These are phyloP conservation scores for Pangasius larnaudii DNA, from an alignment of 2,797 vertebrate genomes.

Conservation along the genomic window DNA sequence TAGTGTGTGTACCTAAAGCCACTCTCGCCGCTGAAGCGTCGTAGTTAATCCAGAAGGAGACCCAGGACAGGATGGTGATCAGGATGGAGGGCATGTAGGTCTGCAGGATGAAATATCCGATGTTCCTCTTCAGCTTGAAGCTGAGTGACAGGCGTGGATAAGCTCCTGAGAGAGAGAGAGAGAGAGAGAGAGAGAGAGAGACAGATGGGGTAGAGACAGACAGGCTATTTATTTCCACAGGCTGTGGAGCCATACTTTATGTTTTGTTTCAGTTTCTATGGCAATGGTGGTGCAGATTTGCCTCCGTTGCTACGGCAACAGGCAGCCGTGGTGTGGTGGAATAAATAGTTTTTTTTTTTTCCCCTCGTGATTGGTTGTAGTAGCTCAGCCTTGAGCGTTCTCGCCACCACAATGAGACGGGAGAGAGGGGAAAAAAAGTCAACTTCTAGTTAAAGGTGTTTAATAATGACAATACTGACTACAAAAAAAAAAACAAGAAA, in stretches of 20 bases:
- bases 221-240: constrained; percentile 59
- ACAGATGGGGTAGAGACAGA: constrained; percentile 11
- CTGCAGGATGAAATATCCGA: constrained; percentile 99
- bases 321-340: constrained; percentile 53
- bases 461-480: constrained; percentile 6
- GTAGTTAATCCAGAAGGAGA: constrained; percentile 99
- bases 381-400: constrained; percentile 63
- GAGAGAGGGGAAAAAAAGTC: constrained; percentile 23
- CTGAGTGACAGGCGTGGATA: constrained; percentile 98
- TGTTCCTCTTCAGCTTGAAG: constrained; percentile 97
- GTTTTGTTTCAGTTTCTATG: constrained; percentile 67
- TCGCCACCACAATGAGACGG: constrained; percentile 28
- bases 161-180: constrained; percentile 81
- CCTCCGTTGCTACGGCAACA: constrained; percentile 70
- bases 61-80: constrained; percentile 99
- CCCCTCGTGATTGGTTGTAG: constrained; percentile 56
- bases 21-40: constrained; percentile 98
- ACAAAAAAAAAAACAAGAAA: too few species aligned
- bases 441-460: constrained; percentile 32
- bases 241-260: constrained; percentile 53
- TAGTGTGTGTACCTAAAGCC: constrained; percentile 86
- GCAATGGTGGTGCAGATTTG: constrained; percentile 56
- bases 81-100: constrained; percentile 99
- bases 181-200: constrained; percentile 15
- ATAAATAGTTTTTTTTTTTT: constrained; percentile 53